Evolutionary conservation across 1,140 invertebrate genomes (phyloP).

Genomic region (Pseudomyrmex cubaensis): DNA sequence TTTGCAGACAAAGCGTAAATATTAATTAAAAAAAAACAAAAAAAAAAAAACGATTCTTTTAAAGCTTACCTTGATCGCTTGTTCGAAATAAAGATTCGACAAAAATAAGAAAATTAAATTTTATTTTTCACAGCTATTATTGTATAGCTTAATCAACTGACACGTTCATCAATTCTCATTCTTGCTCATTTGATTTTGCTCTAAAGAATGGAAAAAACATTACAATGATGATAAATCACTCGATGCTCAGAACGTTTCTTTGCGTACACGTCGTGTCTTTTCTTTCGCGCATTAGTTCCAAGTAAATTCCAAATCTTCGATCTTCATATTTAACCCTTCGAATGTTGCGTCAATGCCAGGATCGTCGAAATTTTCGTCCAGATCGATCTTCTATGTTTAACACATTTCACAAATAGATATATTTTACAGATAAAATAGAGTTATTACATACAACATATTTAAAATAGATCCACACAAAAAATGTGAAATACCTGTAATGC

Average conservation of each 20-base stretch:
- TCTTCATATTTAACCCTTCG: conserved; percentile 79
- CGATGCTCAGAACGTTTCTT: not conserved
- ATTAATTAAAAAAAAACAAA: not conserved
- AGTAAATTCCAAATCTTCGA: conserved; percentile 79
- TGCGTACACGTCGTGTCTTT: not conserved
- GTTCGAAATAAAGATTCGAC: not conserved
- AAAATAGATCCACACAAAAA: not conserved
- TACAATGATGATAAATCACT: conserved; percentile 20
- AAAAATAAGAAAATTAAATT: conserved; percentile 19
- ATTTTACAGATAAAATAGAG: not conserved
- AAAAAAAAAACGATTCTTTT: not conserved
- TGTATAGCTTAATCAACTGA: not conserved
- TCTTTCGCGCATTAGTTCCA: conserved; percentile 69
- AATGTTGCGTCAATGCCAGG: conserved; percentile 75
- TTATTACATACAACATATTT: not conserved
- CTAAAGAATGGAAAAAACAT: conserved; percentile 11
- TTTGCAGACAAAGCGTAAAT: not conserved
- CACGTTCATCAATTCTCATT: conserved; percentile 4
- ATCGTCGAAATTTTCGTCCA: conserved; percentile 76
- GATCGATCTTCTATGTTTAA: conserved; percentile 74
- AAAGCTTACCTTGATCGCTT: conserved; percentile 12
- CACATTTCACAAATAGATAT: not conserved
- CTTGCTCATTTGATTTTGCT: conserved; percentile 37
- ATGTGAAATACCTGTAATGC: conserved; percentile 75
- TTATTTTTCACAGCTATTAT: not conserved